Evolutionary conservation across 2,888 invertebrate species (phyloP).

Genomic region (Tenodera sinensis): DNA sequence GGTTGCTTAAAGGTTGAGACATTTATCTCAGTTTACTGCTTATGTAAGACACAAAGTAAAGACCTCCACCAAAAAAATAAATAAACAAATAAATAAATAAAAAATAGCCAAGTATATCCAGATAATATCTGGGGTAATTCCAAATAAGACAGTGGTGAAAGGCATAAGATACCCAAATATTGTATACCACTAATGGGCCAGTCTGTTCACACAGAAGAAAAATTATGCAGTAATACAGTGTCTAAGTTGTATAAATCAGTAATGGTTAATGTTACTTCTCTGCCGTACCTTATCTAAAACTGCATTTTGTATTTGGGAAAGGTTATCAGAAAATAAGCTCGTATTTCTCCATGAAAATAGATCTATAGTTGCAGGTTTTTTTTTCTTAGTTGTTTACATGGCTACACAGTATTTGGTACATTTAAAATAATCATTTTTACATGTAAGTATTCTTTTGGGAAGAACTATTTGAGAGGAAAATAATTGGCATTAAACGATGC

Average conservation of each 20-base stretch:
- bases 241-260: background rate
- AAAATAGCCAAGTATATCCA: background rate
- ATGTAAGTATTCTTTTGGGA: too few species aligned
- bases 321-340: background rate
- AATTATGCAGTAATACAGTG: background rate
- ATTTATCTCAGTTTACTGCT: background rate
- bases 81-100: too few species aligned
- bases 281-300: background rate
- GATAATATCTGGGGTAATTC: background rate
- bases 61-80: background rate
- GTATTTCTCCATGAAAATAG: background rate
- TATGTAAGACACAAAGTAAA: background rate
- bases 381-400: background rate
- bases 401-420: background rate
- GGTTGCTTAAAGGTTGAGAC: background rate
- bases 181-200: background rate
- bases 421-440: background rate
- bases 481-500: background rate
- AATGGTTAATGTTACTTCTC: background rate
- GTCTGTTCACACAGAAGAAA: background rate
- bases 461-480: too few species aligned
- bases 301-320: background rate
- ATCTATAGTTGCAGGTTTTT: too few species aligned
- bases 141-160: background rate
- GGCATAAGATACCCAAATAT: background rate